Evolutionary conservation across 2,888 invertebrate species (phyloP).

Genomic region (Orthonychiurus folsomi): DNA sequence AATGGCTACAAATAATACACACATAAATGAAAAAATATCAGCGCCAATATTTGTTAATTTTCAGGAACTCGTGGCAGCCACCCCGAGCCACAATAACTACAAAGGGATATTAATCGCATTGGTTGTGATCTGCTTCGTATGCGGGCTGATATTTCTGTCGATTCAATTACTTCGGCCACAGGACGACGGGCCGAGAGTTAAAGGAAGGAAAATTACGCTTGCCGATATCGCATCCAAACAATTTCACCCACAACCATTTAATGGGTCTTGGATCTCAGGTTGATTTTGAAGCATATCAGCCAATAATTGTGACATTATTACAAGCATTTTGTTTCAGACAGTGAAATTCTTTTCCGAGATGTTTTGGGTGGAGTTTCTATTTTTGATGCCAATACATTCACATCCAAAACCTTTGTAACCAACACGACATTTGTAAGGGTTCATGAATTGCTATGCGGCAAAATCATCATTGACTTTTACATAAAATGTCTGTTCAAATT

Average conservation of each 20-base stretch:
- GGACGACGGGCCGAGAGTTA: constrained; percentile 60
- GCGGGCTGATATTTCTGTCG: constrained; percentile 81
- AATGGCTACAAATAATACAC: no score
- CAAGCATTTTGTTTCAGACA: constrained; percentile 50
- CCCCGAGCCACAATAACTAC: constrained; percentile 85
- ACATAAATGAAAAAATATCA: no score
- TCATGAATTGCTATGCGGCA: no score
- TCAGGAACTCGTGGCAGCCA: constrained; percentile 80
- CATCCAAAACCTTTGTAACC: constrained; percentile 63
- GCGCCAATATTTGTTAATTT: constrained; percentile 18
- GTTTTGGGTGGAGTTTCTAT: constrained; percentile 67
- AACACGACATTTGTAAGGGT: constrained; percentile 70
- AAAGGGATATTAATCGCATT: constrained; percentile 85
- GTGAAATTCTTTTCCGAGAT: constrained; percentile 68
- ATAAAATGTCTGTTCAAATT: no score
- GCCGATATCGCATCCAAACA: constrained; percentile 51
- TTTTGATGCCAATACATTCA: constrained; percentile 66
- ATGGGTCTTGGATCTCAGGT: constrained; percentile 69
- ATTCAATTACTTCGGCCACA: constrained; percentile 79
- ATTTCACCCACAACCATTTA: constrained; percentile 53
- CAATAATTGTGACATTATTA: not conserved
- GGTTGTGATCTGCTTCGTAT: constrained; percentile 78
- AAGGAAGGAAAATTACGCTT: constrained; percentile 59
- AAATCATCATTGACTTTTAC: no score
- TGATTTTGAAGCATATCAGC: no score